Conservation (phyloP, 2,113 vertebrate genomes). For the Ibidorhyncha struthersii region DNA sequence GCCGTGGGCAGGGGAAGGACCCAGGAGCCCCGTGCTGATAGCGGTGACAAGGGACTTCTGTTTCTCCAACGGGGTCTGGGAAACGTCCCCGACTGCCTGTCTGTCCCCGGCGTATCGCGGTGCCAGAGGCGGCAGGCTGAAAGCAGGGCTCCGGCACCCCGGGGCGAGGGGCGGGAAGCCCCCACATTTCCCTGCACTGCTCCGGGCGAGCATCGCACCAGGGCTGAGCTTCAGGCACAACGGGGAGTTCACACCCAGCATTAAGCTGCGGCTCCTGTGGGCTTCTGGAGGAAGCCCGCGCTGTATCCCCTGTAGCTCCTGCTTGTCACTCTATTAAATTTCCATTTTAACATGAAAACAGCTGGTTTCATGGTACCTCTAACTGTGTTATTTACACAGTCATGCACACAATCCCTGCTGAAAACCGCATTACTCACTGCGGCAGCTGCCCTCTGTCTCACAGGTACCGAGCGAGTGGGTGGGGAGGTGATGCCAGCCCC, state of each 20-base stretch:
- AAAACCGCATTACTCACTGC: neutral
- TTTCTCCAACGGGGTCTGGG: neutral
- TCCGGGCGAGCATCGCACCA: neutral
- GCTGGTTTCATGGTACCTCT: constrained; percentile 64
- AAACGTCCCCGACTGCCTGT: neutral
- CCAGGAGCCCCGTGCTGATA: neutral
- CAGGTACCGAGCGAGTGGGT: neutral
- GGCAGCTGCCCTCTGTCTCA: neutral
- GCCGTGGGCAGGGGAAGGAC: neutral
- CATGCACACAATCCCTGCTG: constrained; percentile 42
- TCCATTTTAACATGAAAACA: constrained; percentile 60
- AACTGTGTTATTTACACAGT: constrained; percentile 60
- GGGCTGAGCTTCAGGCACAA: neutral
- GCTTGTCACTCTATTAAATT: constrained; percentile 61
- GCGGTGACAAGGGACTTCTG: neutral
- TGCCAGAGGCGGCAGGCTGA: neutral
- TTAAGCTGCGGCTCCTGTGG: neutral
- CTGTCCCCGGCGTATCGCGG: fast-evolving
- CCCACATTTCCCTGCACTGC: neutral
- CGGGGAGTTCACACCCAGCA: neutral
- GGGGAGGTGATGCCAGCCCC: neutral
- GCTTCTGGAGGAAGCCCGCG: neutral
- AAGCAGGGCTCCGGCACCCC: neutral
- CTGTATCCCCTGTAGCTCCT: neutral
- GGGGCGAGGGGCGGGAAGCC: neutral